Conservation (phyloP, 1,140 invertebrate species). For the Tetramorium simillimum region DNA sequence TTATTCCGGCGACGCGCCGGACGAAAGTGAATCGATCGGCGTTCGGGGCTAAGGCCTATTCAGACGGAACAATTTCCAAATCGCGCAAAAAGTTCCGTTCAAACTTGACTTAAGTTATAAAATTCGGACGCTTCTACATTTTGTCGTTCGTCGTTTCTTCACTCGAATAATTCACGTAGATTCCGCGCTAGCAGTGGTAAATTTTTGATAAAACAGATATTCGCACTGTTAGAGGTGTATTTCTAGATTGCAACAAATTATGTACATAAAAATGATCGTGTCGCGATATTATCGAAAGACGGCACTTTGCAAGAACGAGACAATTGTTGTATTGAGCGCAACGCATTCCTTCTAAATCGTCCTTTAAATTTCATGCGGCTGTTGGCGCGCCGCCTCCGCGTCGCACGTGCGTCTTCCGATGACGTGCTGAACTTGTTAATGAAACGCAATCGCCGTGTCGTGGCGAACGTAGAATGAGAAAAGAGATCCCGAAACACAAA, state of each 20-base stretch:
- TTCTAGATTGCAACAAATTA: neutral
- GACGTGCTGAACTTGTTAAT: constrained; percentile 61
- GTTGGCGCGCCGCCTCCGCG: neutral
- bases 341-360: constrained; percentile 35
- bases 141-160: neutral
- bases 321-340: constrained; percentile 18
- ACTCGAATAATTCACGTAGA: neutral
- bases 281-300: neutral
- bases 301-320: neutral
- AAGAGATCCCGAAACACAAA: constrained; percentile 56
- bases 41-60: constrained; percentile 2
- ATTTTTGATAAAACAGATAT: neutral
- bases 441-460: constrained; percentile 47
- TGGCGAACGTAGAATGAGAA: constrained; percentile 49
- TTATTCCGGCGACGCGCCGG: constrained; percentile 59
- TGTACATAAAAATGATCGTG: too few species aligned
- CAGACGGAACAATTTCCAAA: neutral
- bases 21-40: constrained; percentile 69
- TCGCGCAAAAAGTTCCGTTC: neutral
- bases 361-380: constrained; percentile 47
- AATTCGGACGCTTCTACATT: neutral
- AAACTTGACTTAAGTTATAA: neutral
- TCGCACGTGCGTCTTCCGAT: constrained; percentile 46
- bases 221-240: neutral
- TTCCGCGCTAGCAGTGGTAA: too few species aligned